phyloP scores from a whole-genome alignment of 2,888 invertebrate species.

The Imbricaverruca yamaguchii region DNA sequence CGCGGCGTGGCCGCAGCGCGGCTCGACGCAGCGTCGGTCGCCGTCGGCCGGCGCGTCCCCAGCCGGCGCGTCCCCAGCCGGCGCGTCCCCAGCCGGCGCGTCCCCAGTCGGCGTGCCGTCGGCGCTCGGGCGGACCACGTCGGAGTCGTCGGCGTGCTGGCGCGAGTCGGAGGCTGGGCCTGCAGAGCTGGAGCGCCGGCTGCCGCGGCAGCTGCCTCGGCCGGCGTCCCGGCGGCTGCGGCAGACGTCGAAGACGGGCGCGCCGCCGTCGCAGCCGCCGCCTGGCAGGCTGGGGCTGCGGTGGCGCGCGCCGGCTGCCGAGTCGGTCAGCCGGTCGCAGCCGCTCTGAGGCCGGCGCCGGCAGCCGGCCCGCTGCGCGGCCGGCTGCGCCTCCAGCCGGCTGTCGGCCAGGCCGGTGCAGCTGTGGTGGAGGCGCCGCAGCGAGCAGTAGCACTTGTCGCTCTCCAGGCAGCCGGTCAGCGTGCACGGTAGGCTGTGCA shows the following conservation, averaged over 20 bases:
- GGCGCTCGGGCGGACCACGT: not conserved
- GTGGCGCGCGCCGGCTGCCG: too few relatives aligned
- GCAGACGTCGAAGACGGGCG: too few relatives aligned
- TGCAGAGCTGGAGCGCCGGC: too few relatives aligned
- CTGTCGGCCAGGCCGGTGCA: slow-evolving; percentile 26
- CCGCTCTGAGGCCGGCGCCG: too few relatives aligned
- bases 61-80: not conserved
- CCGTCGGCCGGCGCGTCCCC: not conserved
- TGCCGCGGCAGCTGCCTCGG: too few relatives aligned
- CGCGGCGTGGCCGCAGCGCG: not conserved
- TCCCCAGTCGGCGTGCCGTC: not conserved
- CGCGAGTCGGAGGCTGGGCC: too few relatives aligned
- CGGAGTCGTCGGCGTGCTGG: too few relatives aligned
- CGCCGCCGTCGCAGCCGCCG: too few relatives aligned
- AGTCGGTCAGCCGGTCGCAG: too few relatives aligned
- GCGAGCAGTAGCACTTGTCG: slow-evolving; percentile 39
- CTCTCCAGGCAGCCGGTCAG: slow-evolving; percentile 68
- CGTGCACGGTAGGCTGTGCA: slow-evolving; percentile 48
- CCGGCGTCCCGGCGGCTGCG: too few relatives aligned
- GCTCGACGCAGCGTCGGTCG: not conserved
- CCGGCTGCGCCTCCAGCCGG: slow-evolving; percentile 25
- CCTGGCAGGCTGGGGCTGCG: too few relatives aligned
- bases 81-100: not conserved
- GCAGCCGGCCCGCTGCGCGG: slow-evolving; percentile 24
- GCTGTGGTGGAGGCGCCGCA: slow-evolving; percentile 27